These are phyloP conservation scores for Protomyctophum bolini DNA, from an alignment of 2,113 vertebrate genomes.

Conservation along the genomic window DNA sequence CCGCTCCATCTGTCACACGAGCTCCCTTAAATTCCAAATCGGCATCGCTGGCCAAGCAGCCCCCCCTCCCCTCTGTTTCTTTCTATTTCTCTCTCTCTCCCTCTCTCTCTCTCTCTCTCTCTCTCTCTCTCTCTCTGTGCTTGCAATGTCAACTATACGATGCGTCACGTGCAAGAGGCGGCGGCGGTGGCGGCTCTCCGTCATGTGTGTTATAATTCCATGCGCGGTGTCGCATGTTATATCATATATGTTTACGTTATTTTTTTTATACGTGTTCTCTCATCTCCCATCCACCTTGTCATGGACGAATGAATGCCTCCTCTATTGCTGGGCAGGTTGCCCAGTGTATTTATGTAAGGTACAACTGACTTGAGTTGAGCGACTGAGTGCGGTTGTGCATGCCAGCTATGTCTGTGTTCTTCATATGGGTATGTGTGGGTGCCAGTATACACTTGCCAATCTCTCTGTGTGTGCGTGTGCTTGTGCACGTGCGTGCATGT, in stretches of 20 bases:
- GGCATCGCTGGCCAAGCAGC: constrained; percentile 47
- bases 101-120: no score
- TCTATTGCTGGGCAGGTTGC: constrained; percentile 25
- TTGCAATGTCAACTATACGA: not conserved
- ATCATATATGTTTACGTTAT: constrained; percentile 11
- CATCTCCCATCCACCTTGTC: constrained; percentile 14
- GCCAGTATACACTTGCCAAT: constrained; percentile 3
- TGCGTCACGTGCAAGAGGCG: not conserved
- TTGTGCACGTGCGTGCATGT: constrained; percentile 2
- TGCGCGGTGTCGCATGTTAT: constrained; percentile 2
- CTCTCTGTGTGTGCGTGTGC: not conserved
- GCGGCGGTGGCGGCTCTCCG: constrained; percentile 1
- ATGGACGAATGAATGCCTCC: constrained; percentile 29
- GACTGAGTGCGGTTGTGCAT: constrained; percentile 15
- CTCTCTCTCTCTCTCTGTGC: no score
- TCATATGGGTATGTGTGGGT: not conserved
- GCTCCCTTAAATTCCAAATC: constrained; percentile 51
- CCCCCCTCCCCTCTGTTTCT: no score
- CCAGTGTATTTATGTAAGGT: constrained; percentile 30
- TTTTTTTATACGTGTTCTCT: constrained; percentile 10
- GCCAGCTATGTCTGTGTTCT: constrained; percentile 13
- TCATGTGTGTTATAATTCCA: constrained; percentile 35
- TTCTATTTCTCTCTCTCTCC: no score
- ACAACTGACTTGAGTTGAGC: constrained; percentile 13
- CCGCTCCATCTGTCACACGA: constrained; percentile 74